Conservation (phyloP, 2,113 vertebrate genomes). For the Corythoichthys intestinalis region DNA sequence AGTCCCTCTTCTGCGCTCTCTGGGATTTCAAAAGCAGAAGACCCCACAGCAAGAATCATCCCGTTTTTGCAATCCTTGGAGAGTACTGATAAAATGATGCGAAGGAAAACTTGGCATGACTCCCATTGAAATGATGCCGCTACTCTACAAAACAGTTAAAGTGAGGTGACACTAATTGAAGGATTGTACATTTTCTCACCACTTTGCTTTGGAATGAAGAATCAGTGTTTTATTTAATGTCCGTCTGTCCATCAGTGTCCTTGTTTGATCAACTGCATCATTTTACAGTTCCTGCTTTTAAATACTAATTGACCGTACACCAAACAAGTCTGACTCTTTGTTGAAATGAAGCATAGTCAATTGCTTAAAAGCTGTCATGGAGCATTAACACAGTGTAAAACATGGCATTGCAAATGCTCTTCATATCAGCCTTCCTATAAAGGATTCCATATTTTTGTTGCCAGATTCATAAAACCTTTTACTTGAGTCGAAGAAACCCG, state of each 20-base stretch:
- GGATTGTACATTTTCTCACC: slow-evolving; percentile 35
- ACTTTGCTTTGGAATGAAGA: slow-evolving; percentile 43
- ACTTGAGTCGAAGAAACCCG: neutral
- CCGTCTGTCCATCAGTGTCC: slow-evolving; percentile 31
- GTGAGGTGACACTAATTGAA: slow-evolving; percentile 17
- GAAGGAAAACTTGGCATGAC: slow-evolving; percentile 24
- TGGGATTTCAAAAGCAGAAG: slow-evolving; percentile 23
- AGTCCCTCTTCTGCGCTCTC: neutral
- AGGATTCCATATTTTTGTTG: no score
- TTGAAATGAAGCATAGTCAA: no score
- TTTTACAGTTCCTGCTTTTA: neutral
- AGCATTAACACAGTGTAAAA: neutral
- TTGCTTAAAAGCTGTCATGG: neutral
- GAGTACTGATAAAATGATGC: slow-evolving; percentile 28
- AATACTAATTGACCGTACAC: no score
- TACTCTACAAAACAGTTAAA: neutral
- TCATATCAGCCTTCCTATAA: neutral
- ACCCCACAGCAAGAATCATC: neutral
- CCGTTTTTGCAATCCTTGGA: slow-evolving; percentile 23
- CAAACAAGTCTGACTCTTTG: no score
- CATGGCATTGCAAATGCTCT: neutral
- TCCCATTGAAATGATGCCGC: neutral
- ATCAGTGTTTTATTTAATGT: slow-evolving; percentile 33
- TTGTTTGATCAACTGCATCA: slow-evolving; percentile 23
- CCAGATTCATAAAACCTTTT: neutral